A percentile compares a stretch with the other conserved stretches of the same genome.
phyloP scores from a whole-genome alignment of 1,140 invertebrate species.

The Himalopsyche phryganea region DNA sequence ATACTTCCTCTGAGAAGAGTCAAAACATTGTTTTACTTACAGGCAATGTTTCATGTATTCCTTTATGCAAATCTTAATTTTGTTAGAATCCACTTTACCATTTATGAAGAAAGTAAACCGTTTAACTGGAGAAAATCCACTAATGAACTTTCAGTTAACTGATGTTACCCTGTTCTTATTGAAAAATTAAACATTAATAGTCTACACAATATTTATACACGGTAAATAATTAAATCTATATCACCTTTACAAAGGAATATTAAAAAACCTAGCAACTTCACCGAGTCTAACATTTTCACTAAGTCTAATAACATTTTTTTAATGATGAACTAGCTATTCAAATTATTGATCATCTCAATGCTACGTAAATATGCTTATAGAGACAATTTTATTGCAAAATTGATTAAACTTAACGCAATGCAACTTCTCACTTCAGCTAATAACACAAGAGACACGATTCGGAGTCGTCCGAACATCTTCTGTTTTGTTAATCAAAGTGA shows the following conservation, averaged over 20 bases:
- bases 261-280: conserved; percentile 33
- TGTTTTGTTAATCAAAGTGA: not conserved
- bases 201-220: conserved; percentile 18
- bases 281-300: conserved; percentile 26
- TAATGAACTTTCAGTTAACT: conserved; percentile 30
- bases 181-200: conserved; percentile 7
- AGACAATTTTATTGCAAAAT: conserved; percentile 19
- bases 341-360: conserved; percentile 21
- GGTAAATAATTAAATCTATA: conserved; percentile 13
- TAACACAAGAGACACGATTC: not conserved
- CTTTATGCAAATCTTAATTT: conserved; percentile 27
- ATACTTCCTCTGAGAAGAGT: conserved; percentile 20
- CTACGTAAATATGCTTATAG: conserved; percentile 8
- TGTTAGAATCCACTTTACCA: conserved; percentile 36
- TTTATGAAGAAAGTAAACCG: conserved; percentile 32
- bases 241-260: conserved; percentile 34
- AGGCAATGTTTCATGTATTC: conserved; percentile 21
- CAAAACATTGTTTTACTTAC: conserved; percentile 17
- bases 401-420: conserved; percentile 13
- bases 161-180: conserved; percentile 34
- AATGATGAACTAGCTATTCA: conserved; percentile 23
- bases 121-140: conserved; percentile 27
- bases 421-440: conserved; percentile 7
- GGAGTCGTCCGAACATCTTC: not conserved
- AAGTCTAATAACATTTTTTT: conserved; percentile 29